Evolutionary conservation across 1,140 invertebrate genomes (phyloP), one percentile per base, ranked within the genome.

Genomic region (Lutraria rhynchaena): DNA sequence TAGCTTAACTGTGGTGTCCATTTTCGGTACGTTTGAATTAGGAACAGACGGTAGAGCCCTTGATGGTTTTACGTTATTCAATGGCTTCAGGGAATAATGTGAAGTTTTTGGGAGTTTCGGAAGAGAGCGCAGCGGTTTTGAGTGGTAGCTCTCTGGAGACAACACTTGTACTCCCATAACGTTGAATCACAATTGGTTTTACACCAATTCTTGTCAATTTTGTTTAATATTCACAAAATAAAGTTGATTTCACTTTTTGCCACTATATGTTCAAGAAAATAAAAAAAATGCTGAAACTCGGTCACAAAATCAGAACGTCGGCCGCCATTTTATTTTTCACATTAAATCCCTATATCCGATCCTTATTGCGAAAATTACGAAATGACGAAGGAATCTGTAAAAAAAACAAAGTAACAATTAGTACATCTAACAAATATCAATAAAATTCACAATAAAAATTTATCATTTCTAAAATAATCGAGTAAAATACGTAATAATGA

Each of bases 71-170:
- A 78, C 63, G 49, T 44, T 35, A 22, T 67, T 69, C 27, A 78
- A 19, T 41, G 75, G 75, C 46, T 78, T 78, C 63, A 78, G n/a
- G 1, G 75, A 69, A 57, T 78, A 78, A 44, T 78, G 75, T 13
- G 75, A 78, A 37, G 33, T 57, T 41, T 29, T 35, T 5, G 75
- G 75, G 41, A 78, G 44, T 69, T 55, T 78, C 9, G 61, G 75
- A 19, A 78, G 49, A 69, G 61, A 57, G 63, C 63, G 63, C n/a
- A 76, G 11, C 13, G 31, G 65, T 60, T 76, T 76, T 0, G 57
- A 22, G 33, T 78, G 61, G 1, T 27, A 22, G 55, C 75, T 78
- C 63, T 78, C 75, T 44, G 51, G 75, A 17, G 37, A 29, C 22
- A 78, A 57, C 4, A 78, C 51, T 29, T 69, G 63, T 27, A 69